Evolutionary conservation across 2,888 invertebrate genomes (phyloP), one percentile per base, ranked within the genome.

Genomic region (Elmis aenea): DNA sequence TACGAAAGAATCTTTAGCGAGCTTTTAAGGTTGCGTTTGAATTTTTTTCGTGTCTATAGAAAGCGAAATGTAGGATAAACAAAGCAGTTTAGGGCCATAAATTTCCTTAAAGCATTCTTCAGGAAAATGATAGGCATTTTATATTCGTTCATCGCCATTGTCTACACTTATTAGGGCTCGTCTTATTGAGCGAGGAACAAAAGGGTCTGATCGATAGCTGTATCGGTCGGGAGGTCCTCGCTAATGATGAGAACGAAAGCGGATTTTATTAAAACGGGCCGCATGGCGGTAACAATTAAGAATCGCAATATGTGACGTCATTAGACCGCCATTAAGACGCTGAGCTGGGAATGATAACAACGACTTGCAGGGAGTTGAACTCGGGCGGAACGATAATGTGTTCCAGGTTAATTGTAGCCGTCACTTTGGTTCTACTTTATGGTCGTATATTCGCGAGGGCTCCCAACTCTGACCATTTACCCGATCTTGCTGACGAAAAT

Each of bases 401-500:
- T 50, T 50, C 45, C 53, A 51, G 52, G 53, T 55, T 56, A 55
- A 56, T 56, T 56, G 56, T 54, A 48, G 44, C 46, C 51, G 50
- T 50, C 56, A 49, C 48, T 52, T 50, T 49, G 38, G 38, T 31
- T 42, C 48, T 49, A 36, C 43, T 52, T 55, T 54, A 54, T 48
- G 48, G 48, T 30, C 35, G 38, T 34, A 28, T 38, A 43, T 35
- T 45, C 39, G 38, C 33, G 28, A 43, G 46, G 36, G 46, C 48
- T 33, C 31, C 37, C 36, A 36, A 12, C 34, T 33, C 30, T 21
- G 35, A 34, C n/a, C n/a, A n/a, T n/a, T n/a, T n/a, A n/a, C 35
- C 40, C 31, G 40, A 34, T 34, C 34, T n/a, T 18, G 25, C 33
- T 31, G 33, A 31, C 43, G 56, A 57, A 60, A 58, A 60, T 58